phyloP scores from a whole-genome alignment of 2,888 invertebrate species.

The Leptopilina myrica region DNA sequence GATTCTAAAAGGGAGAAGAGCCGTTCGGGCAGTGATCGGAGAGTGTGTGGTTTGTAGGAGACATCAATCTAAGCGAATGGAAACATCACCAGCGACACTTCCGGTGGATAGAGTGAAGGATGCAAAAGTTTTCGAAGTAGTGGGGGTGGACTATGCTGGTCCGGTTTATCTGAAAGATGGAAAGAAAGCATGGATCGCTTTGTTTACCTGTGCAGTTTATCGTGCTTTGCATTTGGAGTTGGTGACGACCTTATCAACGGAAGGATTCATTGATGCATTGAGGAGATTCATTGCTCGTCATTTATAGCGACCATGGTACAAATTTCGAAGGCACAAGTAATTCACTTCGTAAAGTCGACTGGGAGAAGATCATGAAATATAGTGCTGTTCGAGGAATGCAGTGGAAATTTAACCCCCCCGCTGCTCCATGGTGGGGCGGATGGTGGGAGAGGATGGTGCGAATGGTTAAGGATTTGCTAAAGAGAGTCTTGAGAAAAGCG shows the following conservation, averaged over 20 bases:
- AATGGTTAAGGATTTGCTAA: slow-evolving; percentile 68
- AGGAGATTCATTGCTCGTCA: slow-evolving; percentile 53
- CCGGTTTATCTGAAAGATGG: slow-evolving; percentile 63
- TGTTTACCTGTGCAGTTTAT: slow-evolving; percentile 71
- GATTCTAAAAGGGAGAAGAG: background rate
- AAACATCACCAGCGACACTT: background rate
- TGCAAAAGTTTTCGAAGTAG: slow-evolving; percentile 52
- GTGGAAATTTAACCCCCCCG: slow-evolving; percentile 49
- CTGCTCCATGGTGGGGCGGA: slow-evolving; percentile 44
- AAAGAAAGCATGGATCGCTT: slow-evolving; percentile 63
- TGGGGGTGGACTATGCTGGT: slow-evolving; percentile 68
- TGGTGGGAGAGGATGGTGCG: slow-evolving; percentile 28
- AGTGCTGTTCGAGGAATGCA: slow-evolving; percentile 39
- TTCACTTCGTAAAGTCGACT: slow-evolving; percentile 58
- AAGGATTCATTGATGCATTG: slow-evolving; percentile 60
- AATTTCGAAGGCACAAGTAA: slow-evolving; percentile 70
- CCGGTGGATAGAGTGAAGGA: slow-evolving; percentile 61
- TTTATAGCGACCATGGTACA: slow-evolving; percentile 72
- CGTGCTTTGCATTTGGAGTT: slow-evolving; percentile 71
- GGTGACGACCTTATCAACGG: slow-evolving; percentile 61
- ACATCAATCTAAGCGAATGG: background rate
- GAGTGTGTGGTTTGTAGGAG: background rate
- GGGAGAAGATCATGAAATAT: slow-evolving; percentile 47
- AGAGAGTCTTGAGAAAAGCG: slow-evolving; percentile 66
- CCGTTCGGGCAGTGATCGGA: background rate